Conservation (phyloP, 2,888 invertebrate genomes). For the Netelia fuscicornis region DNA sequence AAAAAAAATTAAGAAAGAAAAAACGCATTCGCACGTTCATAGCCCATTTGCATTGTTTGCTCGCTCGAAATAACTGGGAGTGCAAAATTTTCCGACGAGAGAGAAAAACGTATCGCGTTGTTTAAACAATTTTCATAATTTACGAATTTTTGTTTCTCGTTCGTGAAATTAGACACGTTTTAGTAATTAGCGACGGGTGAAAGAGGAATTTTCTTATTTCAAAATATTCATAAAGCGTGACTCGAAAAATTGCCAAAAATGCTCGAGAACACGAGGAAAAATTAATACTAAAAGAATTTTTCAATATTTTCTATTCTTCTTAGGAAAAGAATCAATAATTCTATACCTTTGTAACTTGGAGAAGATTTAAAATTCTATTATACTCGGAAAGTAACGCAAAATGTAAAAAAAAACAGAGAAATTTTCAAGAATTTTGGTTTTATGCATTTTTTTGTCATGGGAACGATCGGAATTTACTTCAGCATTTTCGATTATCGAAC, state of each 20-base stretch:
- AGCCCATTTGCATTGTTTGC: constrained; percentile 50
- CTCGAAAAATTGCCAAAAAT: too few species aligned
- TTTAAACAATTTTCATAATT: background rate
- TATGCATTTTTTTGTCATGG: background rate
- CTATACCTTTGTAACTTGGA: too few species aligned
- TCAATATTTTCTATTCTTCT: too few species aligned
- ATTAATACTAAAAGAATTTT: too few species aligned
- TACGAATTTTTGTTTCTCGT: too few species aligned
- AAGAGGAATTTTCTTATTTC: too few species aligned
- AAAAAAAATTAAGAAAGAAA: constrained; percentile 51
- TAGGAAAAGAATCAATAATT: too few species aligned
- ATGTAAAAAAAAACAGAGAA: background rate
- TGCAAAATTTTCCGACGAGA: background rate
- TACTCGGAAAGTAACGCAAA: background rate
- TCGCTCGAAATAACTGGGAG: constrained; percentile 67
- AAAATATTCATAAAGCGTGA: too few species aligned
- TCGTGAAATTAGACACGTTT: too few species aligned
- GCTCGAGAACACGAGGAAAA: too few species aligned
- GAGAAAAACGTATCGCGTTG: background rate
- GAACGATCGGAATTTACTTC: constrained; percentile 29
- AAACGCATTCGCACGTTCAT: constrained; percentile 10
- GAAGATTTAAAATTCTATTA: too few species aligned
- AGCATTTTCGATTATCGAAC: constrained; percentile 43
- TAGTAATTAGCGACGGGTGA: too few species aligned
- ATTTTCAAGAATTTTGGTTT: background rate